Percentiles rank a stretch among this genome's conserved stretches.
Evolutionary conservation across 2,888 invertebrate genomes (phyloP).

Genomic region (Nomada lathburiana): DNA sequence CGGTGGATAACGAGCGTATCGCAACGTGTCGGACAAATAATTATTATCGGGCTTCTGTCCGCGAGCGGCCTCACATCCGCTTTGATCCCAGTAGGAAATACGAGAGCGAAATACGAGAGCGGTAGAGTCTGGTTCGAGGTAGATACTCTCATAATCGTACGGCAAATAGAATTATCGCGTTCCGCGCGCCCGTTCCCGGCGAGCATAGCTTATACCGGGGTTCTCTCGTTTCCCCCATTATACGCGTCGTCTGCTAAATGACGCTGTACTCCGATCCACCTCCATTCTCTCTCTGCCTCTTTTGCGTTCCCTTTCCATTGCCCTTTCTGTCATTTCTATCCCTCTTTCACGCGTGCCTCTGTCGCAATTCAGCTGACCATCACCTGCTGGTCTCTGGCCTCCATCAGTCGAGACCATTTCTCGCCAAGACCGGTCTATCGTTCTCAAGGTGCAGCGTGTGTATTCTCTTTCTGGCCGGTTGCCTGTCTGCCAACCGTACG

Average conservation of each 20-base stretch:
- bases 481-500: constrained; percentile 12
- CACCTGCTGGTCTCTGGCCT: constrained; percentile 44
- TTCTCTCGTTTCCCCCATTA: constrained; percentile 74
- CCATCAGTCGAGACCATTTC: constrained; percentile 8
- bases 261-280: constrained; percentile 67
- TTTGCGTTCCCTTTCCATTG: constrained; percentile 20
- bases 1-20: constrained; percentile 73
- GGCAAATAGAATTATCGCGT: constrained; percentile 83
- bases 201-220: constrained; percentile 71
- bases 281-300: constrained; percentile 20
- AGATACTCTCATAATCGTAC: constrained; percentile 84
- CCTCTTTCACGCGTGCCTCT: constrained; percentile 29
- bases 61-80: constrained; percentile 74
- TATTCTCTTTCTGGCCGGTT: constrained; percentile 23
- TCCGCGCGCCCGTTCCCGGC: constrained; percentile 71
- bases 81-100: constrained; percentile 78
- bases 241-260: constrained; percentile 73
- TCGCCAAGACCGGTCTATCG: constrained; percentile 22
- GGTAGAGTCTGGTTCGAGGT: constrained; percentile 79
- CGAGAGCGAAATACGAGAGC: constrained; percentile 75
- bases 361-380: constrained; percentile 41
- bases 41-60: constrained; percentile 80
- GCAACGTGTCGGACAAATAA: constrained; percentile 79
- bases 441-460: constrained; percentile 19
- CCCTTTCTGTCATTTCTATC: constrained; percentile 8